phyloP scores from a whole-genome alignment of 2,113 vertebrate species.

The Sinocyclocheilus maitianheensis region DNA sequence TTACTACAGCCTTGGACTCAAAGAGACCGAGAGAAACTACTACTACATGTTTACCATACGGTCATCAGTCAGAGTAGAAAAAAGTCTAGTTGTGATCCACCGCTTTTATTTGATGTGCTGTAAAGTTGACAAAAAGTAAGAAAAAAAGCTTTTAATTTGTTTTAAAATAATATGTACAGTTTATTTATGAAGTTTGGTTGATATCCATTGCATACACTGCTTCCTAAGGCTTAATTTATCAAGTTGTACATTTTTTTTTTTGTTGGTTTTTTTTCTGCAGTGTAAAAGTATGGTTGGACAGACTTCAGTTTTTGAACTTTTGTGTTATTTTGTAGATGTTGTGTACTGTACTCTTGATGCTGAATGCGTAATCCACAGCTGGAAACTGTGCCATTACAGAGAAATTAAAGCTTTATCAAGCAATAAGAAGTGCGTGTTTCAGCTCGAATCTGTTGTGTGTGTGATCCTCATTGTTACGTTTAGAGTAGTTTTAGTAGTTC shows the following conservation, averaged over 20 bases:
- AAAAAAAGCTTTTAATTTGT: conserved; percentile 26
- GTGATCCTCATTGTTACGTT: not conserved
- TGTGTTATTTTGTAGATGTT: conserved; percentile 62
- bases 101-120: conserved; percentile 57
- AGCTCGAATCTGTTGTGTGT: not conserved
- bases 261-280: conserved; percentile 62
- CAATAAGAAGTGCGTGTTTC: not conserved
- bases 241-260: conserved; percentile 67
- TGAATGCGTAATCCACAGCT: conserved; percentile 64
- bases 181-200: conserved; percentile 77
- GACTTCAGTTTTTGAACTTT: conserved; percentile 65
- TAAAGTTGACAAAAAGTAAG: conserved; percentile 31
- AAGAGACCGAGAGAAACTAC: not conserved
- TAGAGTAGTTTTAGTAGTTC: not conserved
- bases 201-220: conserved; percentile 74
- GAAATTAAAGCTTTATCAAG: conserved; percentile 71
- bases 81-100: conserved; percentile 85
- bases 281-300: conserved; percentile 72
- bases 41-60: conserved; percentile 50
- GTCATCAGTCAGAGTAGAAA: conserved; percentile 70
- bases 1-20: not conserved
- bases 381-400: conserved; percentile 69
- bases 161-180: conserved; percentile 47
- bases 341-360: conserved; percentile 64
- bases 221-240: conserved; percentile 73